Evolutionary conservation across 2,113 vertebrate genomes (phyloP).

Genomic region (Solea senegalensis): DNA sequence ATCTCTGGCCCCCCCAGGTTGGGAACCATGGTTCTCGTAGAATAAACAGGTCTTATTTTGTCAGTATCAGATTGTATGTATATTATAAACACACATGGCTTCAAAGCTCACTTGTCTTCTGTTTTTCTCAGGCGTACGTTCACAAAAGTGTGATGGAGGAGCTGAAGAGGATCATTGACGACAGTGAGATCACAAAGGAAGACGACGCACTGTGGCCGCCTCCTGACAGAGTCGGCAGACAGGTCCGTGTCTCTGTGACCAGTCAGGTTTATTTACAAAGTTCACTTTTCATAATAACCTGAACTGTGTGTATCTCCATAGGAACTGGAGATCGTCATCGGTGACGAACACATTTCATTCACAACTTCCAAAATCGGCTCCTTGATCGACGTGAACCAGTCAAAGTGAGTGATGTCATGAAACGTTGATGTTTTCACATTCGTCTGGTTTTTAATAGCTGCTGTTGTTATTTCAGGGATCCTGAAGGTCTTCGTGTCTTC

Average conservation of each 20-base stretch:
- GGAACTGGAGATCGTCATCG: conserved; percentile 98
- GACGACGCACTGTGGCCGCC: conserved; percentile 97
- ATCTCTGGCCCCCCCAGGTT: no score
- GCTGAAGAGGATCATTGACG: conserved; percentile 96
- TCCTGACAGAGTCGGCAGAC: conserved; percentile 95
- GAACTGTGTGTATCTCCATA: conserved; percentile 50
- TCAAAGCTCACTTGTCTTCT: no score
- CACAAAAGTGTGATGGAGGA: conserved; percentile 99
- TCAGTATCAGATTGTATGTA: no score
- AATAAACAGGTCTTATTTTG: no score
- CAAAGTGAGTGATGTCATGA: conserved; percentile 86
- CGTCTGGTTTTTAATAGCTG: neutral
- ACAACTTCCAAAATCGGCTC: conserved; percentile 99
- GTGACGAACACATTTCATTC: conserved; percentile 99
- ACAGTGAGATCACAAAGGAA: conserved; percentile 99
- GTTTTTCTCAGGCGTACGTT: conserved; percentile 88
- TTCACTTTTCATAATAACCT: no score
- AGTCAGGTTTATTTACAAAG: neutral
- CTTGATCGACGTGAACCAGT: conserved; percentile 98
- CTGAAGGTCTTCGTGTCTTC: conserved; percentile 96
- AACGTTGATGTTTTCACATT: neutral
- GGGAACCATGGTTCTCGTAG: no score
- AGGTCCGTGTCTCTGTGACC: conserved; percentile 80
- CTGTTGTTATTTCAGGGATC: conserved; percentile 85
- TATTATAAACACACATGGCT: no score